These are phyloP conservation scores for Eidolon dupreanum DNA, from an alignment of 2,797 vertebrate genomes.

Conservation along the genomic window DNA sequence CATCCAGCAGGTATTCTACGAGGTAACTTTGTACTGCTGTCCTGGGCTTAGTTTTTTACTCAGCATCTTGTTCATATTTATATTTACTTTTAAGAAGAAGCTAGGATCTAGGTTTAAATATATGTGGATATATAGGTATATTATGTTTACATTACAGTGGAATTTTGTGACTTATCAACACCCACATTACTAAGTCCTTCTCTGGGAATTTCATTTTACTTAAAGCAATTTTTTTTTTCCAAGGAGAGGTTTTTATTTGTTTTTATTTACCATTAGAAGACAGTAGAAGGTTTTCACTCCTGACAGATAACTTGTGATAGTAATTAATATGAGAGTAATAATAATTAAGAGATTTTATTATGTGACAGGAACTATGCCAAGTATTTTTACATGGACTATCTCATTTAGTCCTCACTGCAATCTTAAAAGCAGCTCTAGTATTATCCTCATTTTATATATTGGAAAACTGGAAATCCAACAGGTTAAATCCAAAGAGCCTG, in stretches of 20 bases:
- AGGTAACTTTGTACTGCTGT: neutral
- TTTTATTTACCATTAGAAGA: neutral
- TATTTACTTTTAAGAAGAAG: neutral
- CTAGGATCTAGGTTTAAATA: conserved; percentile 44
- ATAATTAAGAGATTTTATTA: neutral
- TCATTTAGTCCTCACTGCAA: neutral
- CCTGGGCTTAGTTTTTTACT: neutral
- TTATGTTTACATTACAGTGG: neutral
- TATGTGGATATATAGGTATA: conserved; percentile 27
- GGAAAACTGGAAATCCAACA: neutral
- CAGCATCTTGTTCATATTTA: neutral
- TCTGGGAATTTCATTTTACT: neutral
- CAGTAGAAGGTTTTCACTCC: neutral
- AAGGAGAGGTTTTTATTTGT: neutral
- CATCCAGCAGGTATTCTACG: neutral
- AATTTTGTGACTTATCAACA: conserved; percentile 40
- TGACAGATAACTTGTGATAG: neutral
- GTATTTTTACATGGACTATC: neutral
- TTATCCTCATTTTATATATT: neutral
- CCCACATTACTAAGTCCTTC: neutral
- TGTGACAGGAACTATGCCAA: neutral
- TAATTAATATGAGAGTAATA: neutral
- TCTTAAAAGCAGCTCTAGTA: neutral
- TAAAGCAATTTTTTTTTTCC: neutral
- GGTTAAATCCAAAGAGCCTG: neutral